These are phyloP conservation scores for Chloebia gouldiae DNA, from an alignment of 2,113 vertebrate species.

Conservation along the genomic window DNA sequence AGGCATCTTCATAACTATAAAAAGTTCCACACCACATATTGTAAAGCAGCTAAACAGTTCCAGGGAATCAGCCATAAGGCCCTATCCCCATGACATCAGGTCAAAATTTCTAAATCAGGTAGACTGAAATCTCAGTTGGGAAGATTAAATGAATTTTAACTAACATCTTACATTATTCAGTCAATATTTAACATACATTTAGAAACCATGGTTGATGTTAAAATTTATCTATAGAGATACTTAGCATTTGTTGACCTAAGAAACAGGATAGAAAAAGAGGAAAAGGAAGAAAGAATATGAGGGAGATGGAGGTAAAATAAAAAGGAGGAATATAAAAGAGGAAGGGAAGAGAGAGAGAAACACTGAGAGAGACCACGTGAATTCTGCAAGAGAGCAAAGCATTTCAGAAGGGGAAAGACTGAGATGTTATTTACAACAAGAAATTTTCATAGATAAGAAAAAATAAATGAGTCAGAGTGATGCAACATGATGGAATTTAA, in stretches of 20 bases:
- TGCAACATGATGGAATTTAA: constrained; percentile 43
- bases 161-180: neutral
- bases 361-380: neutral
- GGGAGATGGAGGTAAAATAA: neutral
- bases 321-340: neutral
- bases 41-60: neutral
- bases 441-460: constrained; percentile 53
- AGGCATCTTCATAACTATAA: neutral
- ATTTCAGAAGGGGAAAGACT: neutral
- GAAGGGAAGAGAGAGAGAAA: neutral
- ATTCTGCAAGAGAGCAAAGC: neutral
- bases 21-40: neutral
- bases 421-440: constrained; percentile 43
- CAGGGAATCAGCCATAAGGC: neutral
- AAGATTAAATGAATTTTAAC: neutral
- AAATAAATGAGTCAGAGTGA: constrained; percentile 59
- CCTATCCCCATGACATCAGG: neutral
- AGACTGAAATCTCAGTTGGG: neutral
- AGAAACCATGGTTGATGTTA: neutral
- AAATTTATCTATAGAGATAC: neutral
- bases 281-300: neutral
- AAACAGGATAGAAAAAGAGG: neutral
- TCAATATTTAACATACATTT: neutral
- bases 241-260: neutral
- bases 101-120: neutral